Evolutionary conservation across 2,113 vertebrate species (phyloP), one percentile per base, ranked within the genome.

Genomic region (Toxotes chatareus): DNA sequence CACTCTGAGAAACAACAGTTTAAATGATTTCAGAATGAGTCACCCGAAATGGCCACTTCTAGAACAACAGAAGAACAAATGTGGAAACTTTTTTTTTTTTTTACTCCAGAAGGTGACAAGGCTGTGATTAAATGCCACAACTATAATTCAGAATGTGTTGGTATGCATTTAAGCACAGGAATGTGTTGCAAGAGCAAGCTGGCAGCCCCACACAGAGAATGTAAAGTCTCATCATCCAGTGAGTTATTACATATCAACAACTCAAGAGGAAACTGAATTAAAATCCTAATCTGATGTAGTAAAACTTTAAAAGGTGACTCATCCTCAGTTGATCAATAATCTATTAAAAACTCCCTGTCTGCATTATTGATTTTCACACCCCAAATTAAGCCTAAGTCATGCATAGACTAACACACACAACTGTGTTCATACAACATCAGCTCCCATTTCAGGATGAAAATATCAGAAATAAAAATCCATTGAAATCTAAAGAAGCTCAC

Each of bases 51-150:
- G 38, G 17, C 12, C 14, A 56, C 59, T 49, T 75, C 71, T 19
- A 70, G 40, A 73, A 74, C 59, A 81, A 47, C 68, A 42, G 21
- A 16, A n/a, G 32, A 61, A 3, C 1, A 56, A 86, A 76, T 36
- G 65, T 67, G 57, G 47, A 85, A 84, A 78, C 49, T 21, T 62
- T 40, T 76, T 47, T 31, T 13, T n/a, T 31, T 7, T 19, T 27
- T 27, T 27, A 27, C 27, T 27, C 27, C 31, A 46, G 46, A 60
- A 31, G 32, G 38, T 11, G 44, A 63, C 60, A 68, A 49, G 47
- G 56, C 40, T 59, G 11, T 75, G 59, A 82, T 87, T 76, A 67
- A 80, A 76, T 80, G 51, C 38, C 36, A 46, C 42, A 61, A 36
- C 6, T 60, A 42, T 19, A 49, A 51, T n/a, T 62, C 1, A 65